Base-by-base conservation (phyloP, 2,888 invertebrate genomes). In the Terebella lapidaria region DNA sequence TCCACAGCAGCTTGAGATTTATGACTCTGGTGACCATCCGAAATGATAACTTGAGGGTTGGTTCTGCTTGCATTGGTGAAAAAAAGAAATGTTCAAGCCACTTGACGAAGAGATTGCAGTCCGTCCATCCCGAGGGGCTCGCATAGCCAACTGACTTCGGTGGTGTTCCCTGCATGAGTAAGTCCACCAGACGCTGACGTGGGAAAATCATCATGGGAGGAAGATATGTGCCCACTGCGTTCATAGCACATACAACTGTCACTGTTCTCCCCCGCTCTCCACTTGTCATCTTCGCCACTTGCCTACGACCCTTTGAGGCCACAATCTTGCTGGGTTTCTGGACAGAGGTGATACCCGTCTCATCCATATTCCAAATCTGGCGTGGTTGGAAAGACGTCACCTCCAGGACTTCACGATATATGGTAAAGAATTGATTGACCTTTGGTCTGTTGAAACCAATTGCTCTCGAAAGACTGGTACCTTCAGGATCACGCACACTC, bases 31-130 rank as follows among this genome's bases (percentile, higher is more conserved):
- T 80, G 78, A 15, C 77, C 53, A 28, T 53, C 53, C 10, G 22
- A 5, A 25, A 53, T 5, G 26, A 53, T 15, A 15, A 53, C 28
- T 15, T 53, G 53, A 18, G 10, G 28, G 4, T 27, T 25, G 27
- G 27, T 22, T 49, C 22, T 20, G 49, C 10, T 49, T 15, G 22
- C 5, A 5, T 49, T 49, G 49, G 5, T 10, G 10, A 24, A 20
- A 20, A 53, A n/a, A 78, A 60, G 67, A 82, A 82, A 69, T 81
- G 76, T 53, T 71, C 59, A 49, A 78, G 70, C 74, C 76, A 75
- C 28, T 68, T 63, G 5, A 67, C 2, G 51, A 72, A 72, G 2
- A 67, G 45, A 4, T 65, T 64, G 5, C 47, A 30, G 26, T 67
- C 64, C 57, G 72, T 74, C 74, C 74, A 78, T 4, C 74, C 73